These are phyloP conservation scores for Petromus typicus DNA, from an alignment of 2,113 vertebrate species.

Conservation along the genomic window DNA sequence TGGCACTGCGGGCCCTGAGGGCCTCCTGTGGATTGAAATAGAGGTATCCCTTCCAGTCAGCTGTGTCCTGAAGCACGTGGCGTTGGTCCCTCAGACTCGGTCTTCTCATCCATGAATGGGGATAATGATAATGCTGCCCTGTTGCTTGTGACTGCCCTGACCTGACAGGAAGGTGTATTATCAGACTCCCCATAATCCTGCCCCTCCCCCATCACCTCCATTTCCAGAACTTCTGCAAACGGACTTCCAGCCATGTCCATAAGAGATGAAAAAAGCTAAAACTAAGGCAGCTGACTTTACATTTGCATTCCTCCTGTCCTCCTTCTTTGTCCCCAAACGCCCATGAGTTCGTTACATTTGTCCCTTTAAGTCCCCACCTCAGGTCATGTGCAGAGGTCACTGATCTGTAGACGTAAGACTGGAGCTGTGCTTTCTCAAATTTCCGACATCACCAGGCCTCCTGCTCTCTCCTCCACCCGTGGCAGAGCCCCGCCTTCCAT, in stretches of 20 bases:
- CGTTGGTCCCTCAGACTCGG: not conserved
- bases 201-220: not conserved
- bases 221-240: constrained; percentile 23
- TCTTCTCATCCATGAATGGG: not conserved
- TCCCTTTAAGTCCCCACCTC: not conserved
- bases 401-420: not conserved
- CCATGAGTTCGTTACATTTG: not conserved
- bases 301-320: not conserved
- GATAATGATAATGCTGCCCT: not conserved
- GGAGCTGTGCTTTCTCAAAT: not conserved
- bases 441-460: not conserved
- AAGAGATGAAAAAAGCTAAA: not conserved
- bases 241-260: not conserved
- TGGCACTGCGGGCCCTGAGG: not conserved
- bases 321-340: not conserved
- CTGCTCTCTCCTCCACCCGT: not conserved
- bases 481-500: not conserved
- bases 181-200: rapidly evolving
- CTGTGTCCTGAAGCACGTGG: not conserved
- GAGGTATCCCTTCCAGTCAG: not conserved
- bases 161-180: not conserved
- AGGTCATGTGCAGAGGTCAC: not conserved
- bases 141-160: not conserved
- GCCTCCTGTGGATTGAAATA: not conserved
- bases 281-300: not conserved